These are phyloP conservation scores for Bombus breviceps DNA, from an alignment of 1,140 invertebrate species.

Conservation along the genomic window DNA sequence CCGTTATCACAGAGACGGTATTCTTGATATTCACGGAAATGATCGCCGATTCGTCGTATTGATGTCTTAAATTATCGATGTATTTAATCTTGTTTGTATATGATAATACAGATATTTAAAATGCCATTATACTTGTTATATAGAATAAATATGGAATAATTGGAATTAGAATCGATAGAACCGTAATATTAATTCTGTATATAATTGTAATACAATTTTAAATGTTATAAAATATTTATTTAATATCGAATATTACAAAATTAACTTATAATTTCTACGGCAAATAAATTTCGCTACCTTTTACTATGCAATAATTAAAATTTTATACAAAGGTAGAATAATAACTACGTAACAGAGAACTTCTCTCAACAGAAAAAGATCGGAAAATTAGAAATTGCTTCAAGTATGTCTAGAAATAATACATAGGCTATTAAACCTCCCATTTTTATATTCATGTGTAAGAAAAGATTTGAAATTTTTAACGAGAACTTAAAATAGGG, in stretches of 20 bases:
- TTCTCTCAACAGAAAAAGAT: neutral
- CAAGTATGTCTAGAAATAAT: neutral
- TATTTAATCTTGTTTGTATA: too few species aligned
- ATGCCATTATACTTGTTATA: too few species aligned
- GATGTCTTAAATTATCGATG: too few species aligned
- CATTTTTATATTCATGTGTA: neutral
- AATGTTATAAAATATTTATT: neutral
- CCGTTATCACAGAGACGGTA: neutral
- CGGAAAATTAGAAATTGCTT: neutral
- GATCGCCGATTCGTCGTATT: neutral
- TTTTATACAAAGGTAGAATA: neutral
- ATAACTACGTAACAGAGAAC: neutral
- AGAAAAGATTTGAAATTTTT: neutral
- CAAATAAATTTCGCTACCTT: neutral
- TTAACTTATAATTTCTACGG: too few species aligned
- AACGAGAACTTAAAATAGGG: neutral
- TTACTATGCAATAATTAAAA: neutral
- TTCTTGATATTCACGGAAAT: neutral
- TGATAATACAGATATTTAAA: too few species aligned
- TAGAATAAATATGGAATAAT: neutral
- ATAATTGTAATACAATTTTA: neutral
- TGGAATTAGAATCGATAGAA: neutral
- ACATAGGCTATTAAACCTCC: neutral
- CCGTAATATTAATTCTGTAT: neutral
- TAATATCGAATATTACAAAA: too few species aligned